phyloP scores from a whole-genome alignment of 1,140 invertebrate genomes.

The Idris sp. region DNA sequence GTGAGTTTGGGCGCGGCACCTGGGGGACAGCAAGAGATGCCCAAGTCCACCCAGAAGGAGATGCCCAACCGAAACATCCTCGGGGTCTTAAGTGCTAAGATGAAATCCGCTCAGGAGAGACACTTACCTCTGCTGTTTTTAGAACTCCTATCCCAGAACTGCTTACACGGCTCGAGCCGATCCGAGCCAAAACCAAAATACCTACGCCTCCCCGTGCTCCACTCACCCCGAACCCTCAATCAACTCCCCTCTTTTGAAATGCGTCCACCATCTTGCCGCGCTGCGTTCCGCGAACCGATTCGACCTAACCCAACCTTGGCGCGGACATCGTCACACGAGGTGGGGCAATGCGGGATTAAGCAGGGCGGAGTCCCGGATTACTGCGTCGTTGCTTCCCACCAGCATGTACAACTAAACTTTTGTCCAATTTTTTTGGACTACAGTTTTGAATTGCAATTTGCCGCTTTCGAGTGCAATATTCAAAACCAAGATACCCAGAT shows the following conservation, averaged over 20 bases:
- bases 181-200: constrained; percentile 79
- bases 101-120: constrained; percentile 61
- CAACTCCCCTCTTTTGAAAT: constrained; percentile 21
- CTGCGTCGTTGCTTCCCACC: constrained; percentile 26
- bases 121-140: constrained; percentile 79
- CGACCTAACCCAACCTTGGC: constrained; percentile 49
- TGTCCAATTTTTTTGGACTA: too few relatives aligned
- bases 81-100: constrained; percentile 24
- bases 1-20: constrained; percentile 57
- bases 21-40: constrained; percentile 4
- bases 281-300: constrained; percentile 46
- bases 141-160: constrained; percentile 79
- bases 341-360: constrained; percentile 17
- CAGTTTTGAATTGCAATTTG: background rate
- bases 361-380: constrained; percentile 27
- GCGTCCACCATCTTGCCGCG: constrained; percentile 43
- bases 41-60: constrained; percentile 44
- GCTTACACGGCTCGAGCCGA: constrained; percentile 74
- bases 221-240: constrained; percentile 15
- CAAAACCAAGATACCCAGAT: too few relatives aligned
- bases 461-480: too few relatives aligned
- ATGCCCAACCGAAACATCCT: constrained; percentile 7
- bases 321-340: constrained; percentile 12
- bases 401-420: too few relatives aligned
- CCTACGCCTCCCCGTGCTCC: constrained; percentile 60